These are phyloP conservation scores for Anarsia innoxiella DNA, from an alignment of 2,888 invertebrate species.

Conservation along the genomic window DNA sequence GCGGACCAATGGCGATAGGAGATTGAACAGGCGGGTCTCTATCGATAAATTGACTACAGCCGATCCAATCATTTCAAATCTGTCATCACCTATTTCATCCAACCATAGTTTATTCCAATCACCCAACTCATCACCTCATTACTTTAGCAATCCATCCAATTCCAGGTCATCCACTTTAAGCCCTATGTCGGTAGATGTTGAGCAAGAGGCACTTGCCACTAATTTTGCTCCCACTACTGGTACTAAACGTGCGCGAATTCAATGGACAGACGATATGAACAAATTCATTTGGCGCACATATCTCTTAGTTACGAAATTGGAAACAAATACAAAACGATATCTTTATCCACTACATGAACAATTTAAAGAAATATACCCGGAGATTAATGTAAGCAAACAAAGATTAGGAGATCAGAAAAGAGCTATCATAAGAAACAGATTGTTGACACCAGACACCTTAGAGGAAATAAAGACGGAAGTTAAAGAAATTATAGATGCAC, in stretches of 20 bases:
- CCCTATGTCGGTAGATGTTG: background rate
- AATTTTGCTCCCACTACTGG: background rate
- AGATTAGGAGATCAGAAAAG: slow-evolving; percentile 12
- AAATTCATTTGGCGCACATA: slow-evolving; percentile 5
- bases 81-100: background rate
- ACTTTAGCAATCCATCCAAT: background rate
- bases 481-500: background rate
- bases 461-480: background rate
- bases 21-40: slow-evolving; percentile 1
- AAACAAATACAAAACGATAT: slow-evolving; percentile 3
- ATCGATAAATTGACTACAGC: background rate
- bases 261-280: background rate
- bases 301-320: slow-evolving; percentile 1
- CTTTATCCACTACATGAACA: slow-evolving; percentile 5
- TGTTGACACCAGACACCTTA: slow-evolving; percentile 10
- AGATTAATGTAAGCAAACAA: slow-evolving; percentile 9
- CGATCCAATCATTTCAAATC: background rate
- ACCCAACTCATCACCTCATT: background rate
- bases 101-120: background rate
- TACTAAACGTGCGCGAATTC: background rate
- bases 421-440: slow-evolving; percentile 12
- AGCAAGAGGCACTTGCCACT: background rate
- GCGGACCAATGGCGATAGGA: slow-evolving; percentile 14
- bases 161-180: background rate
- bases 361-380: slow-evolving; percentile 10